Evolutionary conservation across 2,113 vertebrate species (phyloP), one percentile per base, ranked within the genome.

Genomic region (Nibea coibor): DNA sequence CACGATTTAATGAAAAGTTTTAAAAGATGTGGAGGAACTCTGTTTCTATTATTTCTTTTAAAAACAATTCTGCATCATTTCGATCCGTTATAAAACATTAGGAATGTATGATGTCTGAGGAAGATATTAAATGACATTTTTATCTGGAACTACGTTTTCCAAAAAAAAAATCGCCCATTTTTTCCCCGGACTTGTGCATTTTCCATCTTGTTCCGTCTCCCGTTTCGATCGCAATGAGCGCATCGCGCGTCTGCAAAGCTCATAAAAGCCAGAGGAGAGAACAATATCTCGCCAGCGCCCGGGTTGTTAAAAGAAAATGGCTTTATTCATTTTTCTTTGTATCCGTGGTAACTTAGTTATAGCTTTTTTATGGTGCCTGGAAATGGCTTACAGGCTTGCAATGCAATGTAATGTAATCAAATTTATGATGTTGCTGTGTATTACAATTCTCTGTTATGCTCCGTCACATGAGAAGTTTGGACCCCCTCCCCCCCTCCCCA

Each of bases 341-440:
- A 83, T 79, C 87, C 75, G 83, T 87, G 88, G 84, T 93, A 94
- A 94, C 90, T 91, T 91, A 84, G 88, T 93, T 94, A 92, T 89
- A 70, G 90, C 82, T 86, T 90, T 92, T 94, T 93, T 92, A 93
- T 88, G 86, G 82, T 87, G 87, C 88, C 81, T 87, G 89, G 83
- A 90, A 91, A 93, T 93, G 87, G 91, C 91, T 92, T 77, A 89
- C 81, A 86, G 91, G 88, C 90, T 90, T 61, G 84, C 87, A 84
- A 75, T 81, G 83, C 87, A 87, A 78, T 92, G 90, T 93, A 93
- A 94, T 94, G 87, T 93, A 93, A 94, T 93, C 91, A 91, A 85
- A 92, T 93, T 81, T 89, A 91, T 90, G 87, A 93, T 92, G 92
- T 92, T 92, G 87, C 88, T 91, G 91, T 93, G 89, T 91, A 88